Percentiles rank a stretch among this genome's conserved stretches.
Conservation (phyloP, 2,888 invertebrate species). For the Steromphala cineraria region DNA sequence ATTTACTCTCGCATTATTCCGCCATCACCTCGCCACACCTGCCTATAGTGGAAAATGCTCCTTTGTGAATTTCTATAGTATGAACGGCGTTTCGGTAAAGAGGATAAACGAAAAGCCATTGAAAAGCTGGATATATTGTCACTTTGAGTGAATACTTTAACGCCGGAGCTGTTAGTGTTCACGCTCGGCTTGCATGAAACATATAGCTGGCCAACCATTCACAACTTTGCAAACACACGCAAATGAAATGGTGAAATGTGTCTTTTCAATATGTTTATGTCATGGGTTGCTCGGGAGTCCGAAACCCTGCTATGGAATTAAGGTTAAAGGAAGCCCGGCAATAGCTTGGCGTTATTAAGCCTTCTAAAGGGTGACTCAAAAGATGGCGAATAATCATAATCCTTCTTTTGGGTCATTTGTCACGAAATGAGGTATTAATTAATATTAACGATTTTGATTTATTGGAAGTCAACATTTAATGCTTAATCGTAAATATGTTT, state of each 20-base stretch:
- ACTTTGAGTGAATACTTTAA: background rate
- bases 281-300: no score
- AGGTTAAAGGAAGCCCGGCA: no score
- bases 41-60: background rate
- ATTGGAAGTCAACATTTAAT: no score
- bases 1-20: background rate
- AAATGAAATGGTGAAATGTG: background rate
- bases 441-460: no score
- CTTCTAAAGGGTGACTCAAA: no score
- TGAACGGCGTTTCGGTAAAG: background rate
- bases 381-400: no score
- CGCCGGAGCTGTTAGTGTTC: background rate
- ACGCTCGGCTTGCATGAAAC: background rate
- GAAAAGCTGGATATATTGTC: slow-evolving; percentile 2
- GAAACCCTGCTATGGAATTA: no score
- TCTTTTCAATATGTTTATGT: background rate
- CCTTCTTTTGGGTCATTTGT: no score
- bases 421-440: no score
- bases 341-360: no score
- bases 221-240: no score
- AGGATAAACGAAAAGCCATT: slow-evolving; percentile 2
- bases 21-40: background rate
- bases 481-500: no score
- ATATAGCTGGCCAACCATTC: background rate
- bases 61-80: background rate